Evolutionary conservation across 92 coral and sea anemone species (phyloP), one percentile per base, ranked within the genome.

Genomic region (Metridium senile): DNA sequence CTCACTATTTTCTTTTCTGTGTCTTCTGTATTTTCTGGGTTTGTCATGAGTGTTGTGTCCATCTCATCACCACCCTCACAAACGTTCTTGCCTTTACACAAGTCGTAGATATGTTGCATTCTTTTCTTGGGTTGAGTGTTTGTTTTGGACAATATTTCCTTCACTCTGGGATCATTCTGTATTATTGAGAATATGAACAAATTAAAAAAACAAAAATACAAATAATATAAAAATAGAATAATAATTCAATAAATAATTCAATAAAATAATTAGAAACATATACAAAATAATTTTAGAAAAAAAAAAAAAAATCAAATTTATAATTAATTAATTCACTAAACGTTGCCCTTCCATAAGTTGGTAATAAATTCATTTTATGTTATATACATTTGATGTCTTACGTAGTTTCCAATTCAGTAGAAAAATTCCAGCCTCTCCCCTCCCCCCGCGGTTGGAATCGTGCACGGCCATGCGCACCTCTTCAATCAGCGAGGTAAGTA

Each of bases 51-150:
- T 26, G 87, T 85, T 56, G 89, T 90, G 73, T 95, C 99, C 85
- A 95, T 86, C 39, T 89, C 89, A 58, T 95, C 99, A 10, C 99
- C 99, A 33, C 99, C 99, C 87, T 95, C 99, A 77, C 99, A 95
- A 57, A 89, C 67, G 34, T 79, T 89, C 78, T 95, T 95, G 33
- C 99, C 97, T 74, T 95, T 95, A 68, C 99, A 95, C 66, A 95
- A 76, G 52, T 95, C 97, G 77, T 95, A 95, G 32, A 95, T 80
- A 46, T 95, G 99, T n/a, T 86, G 94, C 65, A 89, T 88, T 63
- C 99, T 87, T 70, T 90, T 92, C 16, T 81, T 87, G 32, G 99
- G 93, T 73, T 92, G 99, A 11, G 71, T 82, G 49, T 82, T 86
- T 0, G 99, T 89, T 79, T 92, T 92, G 33, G 91, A 68, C 72